These are phyloP conservation scores for Lordiphosa clarofinis DNA, from an alignment of 1,140 invertebrate species.

Conservation along the genomic window DNA sequence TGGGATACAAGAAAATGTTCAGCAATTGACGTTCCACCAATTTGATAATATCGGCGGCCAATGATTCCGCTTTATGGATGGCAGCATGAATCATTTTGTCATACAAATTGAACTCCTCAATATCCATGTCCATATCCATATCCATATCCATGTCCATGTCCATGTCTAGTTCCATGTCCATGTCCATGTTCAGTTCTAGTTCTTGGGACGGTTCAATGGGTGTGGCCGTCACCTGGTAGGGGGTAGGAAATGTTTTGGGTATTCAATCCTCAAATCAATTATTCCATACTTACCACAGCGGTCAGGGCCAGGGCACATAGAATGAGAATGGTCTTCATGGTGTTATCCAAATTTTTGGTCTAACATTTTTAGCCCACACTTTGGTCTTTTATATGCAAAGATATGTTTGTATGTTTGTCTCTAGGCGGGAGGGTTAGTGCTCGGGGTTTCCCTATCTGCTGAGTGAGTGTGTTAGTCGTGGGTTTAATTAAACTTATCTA, in stretches of 20 bases:
- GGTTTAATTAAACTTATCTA: no score
- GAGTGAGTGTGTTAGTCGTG: no score
- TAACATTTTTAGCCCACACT: no score
- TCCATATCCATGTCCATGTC: constrained; percentile 1
- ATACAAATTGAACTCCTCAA: constrained; percentile 20
- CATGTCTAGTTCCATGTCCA: background rate
- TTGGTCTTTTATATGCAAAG: constrained; percentile 14
- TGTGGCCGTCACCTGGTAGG: background rate
- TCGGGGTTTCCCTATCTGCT: no score
- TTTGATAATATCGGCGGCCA: constrained; percentile 19
- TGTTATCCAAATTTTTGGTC: no score
- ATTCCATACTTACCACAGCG: constrained; percentile 16
- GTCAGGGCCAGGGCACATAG: constrained; percentile 20
- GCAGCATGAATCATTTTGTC: constrained; percentile 15
- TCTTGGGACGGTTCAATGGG: background rate
- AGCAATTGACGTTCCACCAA: constrained; percentile 35
- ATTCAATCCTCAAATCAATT: background rate
- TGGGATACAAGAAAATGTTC: constrained; percentile 46
- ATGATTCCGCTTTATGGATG: constrained; percentile 11
- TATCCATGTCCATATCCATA: background rate
- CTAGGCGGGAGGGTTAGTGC: no score
- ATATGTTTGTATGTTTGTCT: no score
- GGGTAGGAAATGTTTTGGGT: background rate
- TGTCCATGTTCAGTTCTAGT: background rate
- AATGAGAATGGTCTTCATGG: constrained; percentile 31